Conservation (phyloP, 2,888 invertebrate genomes). For the Ramazzottius varieornatus region DNA sequence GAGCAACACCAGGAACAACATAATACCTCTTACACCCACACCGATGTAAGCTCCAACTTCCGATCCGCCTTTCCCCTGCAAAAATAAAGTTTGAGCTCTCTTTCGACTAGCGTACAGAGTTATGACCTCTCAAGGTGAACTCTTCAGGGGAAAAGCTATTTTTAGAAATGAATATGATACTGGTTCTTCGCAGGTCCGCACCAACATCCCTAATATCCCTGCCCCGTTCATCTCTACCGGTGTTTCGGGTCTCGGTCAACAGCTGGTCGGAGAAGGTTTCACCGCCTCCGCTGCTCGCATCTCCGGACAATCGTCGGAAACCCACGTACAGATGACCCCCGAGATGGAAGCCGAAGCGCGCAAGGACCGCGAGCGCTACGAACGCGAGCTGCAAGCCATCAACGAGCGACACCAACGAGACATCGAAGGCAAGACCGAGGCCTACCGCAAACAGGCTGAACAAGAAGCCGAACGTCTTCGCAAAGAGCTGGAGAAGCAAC, state of each 20-base stretch:
- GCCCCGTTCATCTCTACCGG: not conserved
- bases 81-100: too few species aligned
- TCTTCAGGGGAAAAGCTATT: too few species aligned
- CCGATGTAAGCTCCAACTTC: too few species aligned
- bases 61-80: too few species aligned
- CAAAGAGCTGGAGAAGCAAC: constrained; percentile 2
- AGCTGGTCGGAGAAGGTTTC: not conserved
- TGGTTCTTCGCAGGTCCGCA: too few species aligned
- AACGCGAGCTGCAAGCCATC: not conserved
- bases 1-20: not conserved
- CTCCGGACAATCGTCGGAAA: not conserved
- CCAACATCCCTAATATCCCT: not conserved
- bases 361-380: not conserved
- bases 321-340: not conserved
- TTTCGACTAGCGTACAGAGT: too few species aligned
- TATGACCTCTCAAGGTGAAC: too few species aligned
- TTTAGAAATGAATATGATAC: too few species aligned
- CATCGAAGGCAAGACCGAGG: not conserved
- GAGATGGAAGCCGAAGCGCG: not conserved
- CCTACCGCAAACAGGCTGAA: not conserved
- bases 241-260: not conserved
- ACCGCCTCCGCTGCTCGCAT: not conserved
- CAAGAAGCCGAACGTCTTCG: not conserved
- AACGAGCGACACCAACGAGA: not conserved
- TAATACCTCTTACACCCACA: not conserved